Evolutionary conservation across 2,797 vertebrate genomes (phyloP).

Genomic region (Agapornis canus): DNA sequence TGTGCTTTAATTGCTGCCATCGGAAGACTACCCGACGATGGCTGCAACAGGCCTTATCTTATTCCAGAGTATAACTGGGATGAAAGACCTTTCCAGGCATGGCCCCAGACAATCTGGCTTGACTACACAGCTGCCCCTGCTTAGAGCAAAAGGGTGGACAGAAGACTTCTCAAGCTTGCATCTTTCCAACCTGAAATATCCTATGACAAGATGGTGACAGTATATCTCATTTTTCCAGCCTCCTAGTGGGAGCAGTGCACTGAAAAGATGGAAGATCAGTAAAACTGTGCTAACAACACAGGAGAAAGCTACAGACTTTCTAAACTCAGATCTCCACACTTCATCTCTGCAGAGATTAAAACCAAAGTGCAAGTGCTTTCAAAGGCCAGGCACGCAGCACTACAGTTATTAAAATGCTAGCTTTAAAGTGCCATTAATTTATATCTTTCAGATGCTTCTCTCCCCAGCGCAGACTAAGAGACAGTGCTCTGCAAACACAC

Average conservation of each 20-base stretch:
- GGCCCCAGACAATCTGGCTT: background rate
- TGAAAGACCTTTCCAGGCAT: background rate
- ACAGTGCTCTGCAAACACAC: background rate
- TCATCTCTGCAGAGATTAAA: background rate
- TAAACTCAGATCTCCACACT: background rate
- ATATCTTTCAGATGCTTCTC: background rate
- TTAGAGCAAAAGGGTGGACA: background rate
- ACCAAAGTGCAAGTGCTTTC: background rate
- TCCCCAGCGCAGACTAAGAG: background rate
- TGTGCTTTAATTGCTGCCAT: background rate
- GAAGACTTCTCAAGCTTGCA: background rate
- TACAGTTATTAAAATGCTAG: background rate
- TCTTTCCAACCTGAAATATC: background rate
- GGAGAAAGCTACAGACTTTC: background rate
- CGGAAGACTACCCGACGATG: background rate
- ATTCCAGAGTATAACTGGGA: background rate
- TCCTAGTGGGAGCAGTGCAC: background rate
- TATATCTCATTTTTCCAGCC: background rate
- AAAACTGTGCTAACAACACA: background rate
- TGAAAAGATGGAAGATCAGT: background rate
- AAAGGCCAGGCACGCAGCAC: background rate
- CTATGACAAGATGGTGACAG: background rate
- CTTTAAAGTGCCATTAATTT: background rate
- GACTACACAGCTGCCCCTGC: background rate
- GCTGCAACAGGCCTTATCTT: background rate